A percentile compares a stretch with the other conserved stretches of the same genome.
Evolutionary conservation across 2,113 vertebrate species (phyloP).

Genomic region (Eonycteris spelaea): DNA sequence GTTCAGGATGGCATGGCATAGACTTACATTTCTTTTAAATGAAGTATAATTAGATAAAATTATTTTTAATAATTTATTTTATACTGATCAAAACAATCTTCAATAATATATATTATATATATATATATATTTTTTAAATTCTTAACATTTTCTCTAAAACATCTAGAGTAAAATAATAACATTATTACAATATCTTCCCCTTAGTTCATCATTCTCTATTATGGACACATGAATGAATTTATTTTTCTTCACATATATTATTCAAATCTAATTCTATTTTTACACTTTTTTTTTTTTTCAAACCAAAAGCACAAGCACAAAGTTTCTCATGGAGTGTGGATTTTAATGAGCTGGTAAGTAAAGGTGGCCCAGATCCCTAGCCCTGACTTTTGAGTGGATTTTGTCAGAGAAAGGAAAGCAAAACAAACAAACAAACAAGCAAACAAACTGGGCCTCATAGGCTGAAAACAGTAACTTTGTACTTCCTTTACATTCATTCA

Average conservation of each 20-base stretch:
- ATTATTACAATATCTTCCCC: not conserved
- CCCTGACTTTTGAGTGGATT: not conserved
- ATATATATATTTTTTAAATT: too few relatives aligned
- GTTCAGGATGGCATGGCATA: too few relatives aligned
- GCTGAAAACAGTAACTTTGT: not conserved
- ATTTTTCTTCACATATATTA: not conserved
- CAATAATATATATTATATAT: too few relatives aligned
- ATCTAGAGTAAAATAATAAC: not conserved
- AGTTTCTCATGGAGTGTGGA: not conserved
- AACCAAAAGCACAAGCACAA: not conserved
- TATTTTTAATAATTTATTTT: not conserved
- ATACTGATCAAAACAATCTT: not conserved
- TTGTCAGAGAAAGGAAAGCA: not conserved
- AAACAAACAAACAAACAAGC: too few relatives aligned
- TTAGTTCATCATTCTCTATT: not conserved
- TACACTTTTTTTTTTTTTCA: not conserved
- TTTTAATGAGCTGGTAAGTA: not conserved
- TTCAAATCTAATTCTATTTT: not conserved
- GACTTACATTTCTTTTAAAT: not conserved
- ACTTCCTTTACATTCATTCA: not conserved
- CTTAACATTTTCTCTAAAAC: not conserved
- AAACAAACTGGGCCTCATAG: not conserved
- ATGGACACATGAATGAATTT: not conserved
- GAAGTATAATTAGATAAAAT: not conserved
- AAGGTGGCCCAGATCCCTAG: not conserved